Conservation (phyloP, 2,888 invertebrate genomes). For the Acronicta psi region DNA sequence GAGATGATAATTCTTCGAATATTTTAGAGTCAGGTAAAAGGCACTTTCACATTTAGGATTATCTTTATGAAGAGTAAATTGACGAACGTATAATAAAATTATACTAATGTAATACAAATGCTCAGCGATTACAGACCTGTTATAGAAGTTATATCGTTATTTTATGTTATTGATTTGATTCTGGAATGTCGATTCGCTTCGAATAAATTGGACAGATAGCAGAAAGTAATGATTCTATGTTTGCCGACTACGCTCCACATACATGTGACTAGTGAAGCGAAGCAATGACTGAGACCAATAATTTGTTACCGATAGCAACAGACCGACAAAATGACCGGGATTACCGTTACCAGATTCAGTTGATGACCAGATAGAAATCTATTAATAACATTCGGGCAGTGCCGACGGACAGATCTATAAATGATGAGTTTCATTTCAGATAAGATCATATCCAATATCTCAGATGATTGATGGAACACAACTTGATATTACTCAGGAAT, state of each 20-base stretch:
- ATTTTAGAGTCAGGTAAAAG: conserved; percentile 29
- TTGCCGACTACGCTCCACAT: conserved; percentile 51
- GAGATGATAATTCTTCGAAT: conserved; percentile 40
- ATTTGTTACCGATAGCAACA: conserved; percentile 83
- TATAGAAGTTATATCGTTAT: conserved; percentile 24
- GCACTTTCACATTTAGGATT: conserved; percentile 38
- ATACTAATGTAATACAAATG: conserved; percentile 18
- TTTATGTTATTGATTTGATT: conserved; percentile 26
- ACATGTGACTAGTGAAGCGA: conserved; percentile 49
- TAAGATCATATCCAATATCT: conserved; percentile 85
- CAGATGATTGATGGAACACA: conserved; percentile 83
- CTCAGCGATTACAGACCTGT: conserved; percentile 17
- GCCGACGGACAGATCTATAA: conserved; percentile 86
- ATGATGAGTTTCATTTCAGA: conserved; percentile 89
- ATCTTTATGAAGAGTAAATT: conserved; percentile 48
- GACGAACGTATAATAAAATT: conserved; percentile 46
- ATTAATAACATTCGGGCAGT: conserved; percentile 87
- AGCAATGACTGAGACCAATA: conserved; percentile 66
- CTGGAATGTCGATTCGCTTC: conserved; percentile 1
- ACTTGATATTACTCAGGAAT: conserved; percentile 81
- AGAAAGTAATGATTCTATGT: conserved; percentile 44
- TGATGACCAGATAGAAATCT: conserved; percentile 87
- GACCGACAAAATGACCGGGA: conserved; percentile 79
- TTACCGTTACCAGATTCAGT: conserved; percentile 85
- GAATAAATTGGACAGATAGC: conserved; percentile 19